phyloP scores from a whole-genome alignment of 1,140 invertebrate species.

The Cotesia typhae region DNA sequence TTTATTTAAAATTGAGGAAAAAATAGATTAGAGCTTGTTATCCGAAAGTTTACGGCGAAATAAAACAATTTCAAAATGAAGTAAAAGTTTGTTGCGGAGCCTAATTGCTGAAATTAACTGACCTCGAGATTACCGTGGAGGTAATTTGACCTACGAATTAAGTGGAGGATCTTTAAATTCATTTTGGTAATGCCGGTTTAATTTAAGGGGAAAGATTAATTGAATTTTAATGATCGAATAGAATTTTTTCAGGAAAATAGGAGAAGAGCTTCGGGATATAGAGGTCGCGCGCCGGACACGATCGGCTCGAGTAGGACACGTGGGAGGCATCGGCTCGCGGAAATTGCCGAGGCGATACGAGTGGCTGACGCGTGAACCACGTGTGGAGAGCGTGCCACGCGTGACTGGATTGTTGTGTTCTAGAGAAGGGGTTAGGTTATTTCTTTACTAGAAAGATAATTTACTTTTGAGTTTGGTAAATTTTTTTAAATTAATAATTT shows the following conservation, averaged over 20 bases:
- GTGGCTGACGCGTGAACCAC: constrained; percentile 53
- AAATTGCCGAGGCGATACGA: constrained; percentile 47
- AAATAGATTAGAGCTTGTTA: no score
- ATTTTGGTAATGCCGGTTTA: no score
- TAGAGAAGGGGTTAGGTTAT: constrained; percentile 31
- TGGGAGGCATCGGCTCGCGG: constrained; percentile 59
- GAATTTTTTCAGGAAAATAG: no score
- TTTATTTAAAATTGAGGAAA: no score
- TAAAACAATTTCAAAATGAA: no score
- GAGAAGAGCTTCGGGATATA: not conserved
- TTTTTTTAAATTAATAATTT: no score
- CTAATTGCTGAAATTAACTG: constrained; percentile 40
- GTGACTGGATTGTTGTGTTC: constrained; percentile 47
- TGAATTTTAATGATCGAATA: no score
- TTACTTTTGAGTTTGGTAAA: not conserved
- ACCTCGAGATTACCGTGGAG: constrained; percentile 22
- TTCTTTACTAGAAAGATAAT: not conserved
- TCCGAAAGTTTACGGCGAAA: no score
- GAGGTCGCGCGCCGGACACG: constrained; percentile 24
- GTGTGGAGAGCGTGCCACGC: constrained; percentile 63
- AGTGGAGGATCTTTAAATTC: not conserved
- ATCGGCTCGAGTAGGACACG: constrained; percentile 47
- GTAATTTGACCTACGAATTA: constrained; percentile 3
- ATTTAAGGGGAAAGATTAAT: no score
- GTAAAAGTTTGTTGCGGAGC: not conserved